A percentile compares a stretch with the other conserved stretches of the same genome.
phyloP scores from a whole-genome alignment of 53 echinoderm and acorn worm species.

The Antedon mediterranea region DNA sequence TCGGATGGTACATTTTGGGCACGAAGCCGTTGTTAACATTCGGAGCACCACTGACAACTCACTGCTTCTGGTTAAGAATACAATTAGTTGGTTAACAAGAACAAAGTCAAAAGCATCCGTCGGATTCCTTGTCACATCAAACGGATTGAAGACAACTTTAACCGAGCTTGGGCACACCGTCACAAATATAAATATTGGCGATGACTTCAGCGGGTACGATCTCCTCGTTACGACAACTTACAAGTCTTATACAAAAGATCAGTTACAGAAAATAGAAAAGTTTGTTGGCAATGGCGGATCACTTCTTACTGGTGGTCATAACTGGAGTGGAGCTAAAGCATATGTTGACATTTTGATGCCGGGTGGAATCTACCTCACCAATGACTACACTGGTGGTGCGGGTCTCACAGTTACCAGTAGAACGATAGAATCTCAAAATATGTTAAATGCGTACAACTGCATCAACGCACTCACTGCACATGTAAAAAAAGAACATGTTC shows the following conservation, averaged over 20 bases:
- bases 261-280: not conserved
- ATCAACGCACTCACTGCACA: not conserved
- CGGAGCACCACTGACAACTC: not conserved
- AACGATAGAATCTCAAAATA: not conserved
- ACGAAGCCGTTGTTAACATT: not conserved
- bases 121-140: not conserved
- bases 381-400: not conserved
- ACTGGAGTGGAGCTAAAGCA: not conserved
- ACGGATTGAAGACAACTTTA: not conserved
- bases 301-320: not conserved
- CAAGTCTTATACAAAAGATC: not conserved
- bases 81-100: not conserved
- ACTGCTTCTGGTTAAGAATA: not conserved
- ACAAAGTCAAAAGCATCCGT: not conserved
- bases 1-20: not conserved
- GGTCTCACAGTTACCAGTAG: not conserved
- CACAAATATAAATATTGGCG: not conserved
- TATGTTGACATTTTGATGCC: not conserved
- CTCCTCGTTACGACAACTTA: not conserved
- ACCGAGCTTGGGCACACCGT: not conserved
- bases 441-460: not conserved
- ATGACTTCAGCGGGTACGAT: not conserved
- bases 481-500: not conserved
- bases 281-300: not conserved
- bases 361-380: not conserved